A percentile compares a stretch with the other conserved stretches of the same genome.
phyloP scores from a whole-genome alignment of 2,888 invertebrate genomes.

The Diploptera punctata region DNA sequence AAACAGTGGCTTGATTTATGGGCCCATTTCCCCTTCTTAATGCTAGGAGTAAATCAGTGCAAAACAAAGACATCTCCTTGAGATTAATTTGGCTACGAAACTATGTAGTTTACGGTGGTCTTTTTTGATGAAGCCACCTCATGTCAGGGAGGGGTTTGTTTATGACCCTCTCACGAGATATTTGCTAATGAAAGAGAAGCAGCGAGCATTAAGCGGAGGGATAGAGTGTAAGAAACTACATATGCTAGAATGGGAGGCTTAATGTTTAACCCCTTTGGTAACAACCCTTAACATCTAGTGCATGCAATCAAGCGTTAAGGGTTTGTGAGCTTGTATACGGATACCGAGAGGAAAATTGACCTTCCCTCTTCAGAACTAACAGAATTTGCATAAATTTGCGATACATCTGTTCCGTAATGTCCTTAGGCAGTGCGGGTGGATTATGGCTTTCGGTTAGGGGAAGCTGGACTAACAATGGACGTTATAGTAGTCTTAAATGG shows the following conservation, averaged over 20 bases:
- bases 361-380: background rate
- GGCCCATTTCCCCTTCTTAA: too few relatives aligned
- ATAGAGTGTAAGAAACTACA: background rate
- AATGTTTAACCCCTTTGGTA: background rate
- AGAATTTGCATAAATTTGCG: background rate
- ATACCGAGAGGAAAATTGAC: background rate
- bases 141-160: too few relatives aligned
- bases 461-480: too few relatives aligned
- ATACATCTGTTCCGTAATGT: background rate
- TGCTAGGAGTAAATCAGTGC: too few relatives aligned
- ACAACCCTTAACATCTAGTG: slow-evolving; percentile 18
- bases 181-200: slow-evolving; percentile 19
- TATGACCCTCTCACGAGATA: background rate
- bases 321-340: background rate
- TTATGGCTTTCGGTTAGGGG: too few relatives aligned
- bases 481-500: too few relatives aligned
- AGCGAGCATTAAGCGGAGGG: background rate
- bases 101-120: too few relatives aligned
- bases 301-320: slow-evolving; percentile 5
- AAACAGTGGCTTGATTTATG: too few relatives aligned
- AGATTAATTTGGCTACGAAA: too few relatives aligned
- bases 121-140: too few relatives aligned
- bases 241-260: background rate
- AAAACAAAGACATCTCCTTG: too few relatives aligned
- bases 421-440: too few relatives aligned